Conservation (phyloP, 2,113 vertebrate species). For the Dipodomys stephensi region DNA sequence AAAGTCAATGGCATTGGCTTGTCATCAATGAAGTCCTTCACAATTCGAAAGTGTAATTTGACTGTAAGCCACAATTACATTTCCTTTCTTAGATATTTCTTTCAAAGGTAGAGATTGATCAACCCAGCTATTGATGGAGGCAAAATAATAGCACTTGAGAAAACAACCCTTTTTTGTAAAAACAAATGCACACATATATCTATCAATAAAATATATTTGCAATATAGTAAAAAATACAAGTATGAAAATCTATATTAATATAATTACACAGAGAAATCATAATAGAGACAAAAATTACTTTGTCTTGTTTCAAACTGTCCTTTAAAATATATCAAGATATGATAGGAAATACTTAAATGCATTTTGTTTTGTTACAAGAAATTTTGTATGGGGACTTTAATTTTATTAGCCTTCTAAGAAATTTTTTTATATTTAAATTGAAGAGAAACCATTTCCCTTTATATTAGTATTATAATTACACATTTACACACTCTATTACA, state of each 20-base stretch:
- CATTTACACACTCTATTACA: not conserved
- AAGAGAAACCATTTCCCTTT: not conserved
- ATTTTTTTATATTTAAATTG: not conserved
- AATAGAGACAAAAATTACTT: constrained; percentile 44
- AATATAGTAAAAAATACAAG: not conserved
- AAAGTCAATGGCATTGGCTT: not conserved
- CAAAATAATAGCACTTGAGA: not conserved
- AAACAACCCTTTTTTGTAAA: too few relatives aligned
- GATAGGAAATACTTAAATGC: not conserved
- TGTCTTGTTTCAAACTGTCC: not conserved
- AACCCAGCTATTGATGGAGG: not conserved
- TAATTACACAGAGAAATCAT: not conserved
- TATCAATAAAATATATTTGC: too few relatives aligned
- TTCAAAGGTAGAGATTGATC: not conserved
- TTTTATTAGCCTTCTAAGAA: not conserved
- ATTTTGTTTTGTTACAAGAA: not conserved
- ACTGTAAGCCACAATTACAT: constrained; percentile 12
- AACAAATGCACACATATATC: too few relatives aligned
- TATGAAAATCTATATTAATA: not conserved
- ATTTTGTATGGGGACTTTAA: not conserved
- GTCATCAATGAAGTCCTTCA: not conserved
- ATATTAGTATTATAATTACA: constrained; percentile 16
- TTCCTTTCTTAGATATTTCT: not conserved
- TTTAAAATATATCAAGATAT: not conserved
- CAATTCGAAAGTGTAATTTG: constrained; percentile 6